Percentiles rank a stretch among this genome's conserved stretches.
Conservation (phyloP, 2,888 invertebrate species). For the Drosophila anomalipes region DNA sequence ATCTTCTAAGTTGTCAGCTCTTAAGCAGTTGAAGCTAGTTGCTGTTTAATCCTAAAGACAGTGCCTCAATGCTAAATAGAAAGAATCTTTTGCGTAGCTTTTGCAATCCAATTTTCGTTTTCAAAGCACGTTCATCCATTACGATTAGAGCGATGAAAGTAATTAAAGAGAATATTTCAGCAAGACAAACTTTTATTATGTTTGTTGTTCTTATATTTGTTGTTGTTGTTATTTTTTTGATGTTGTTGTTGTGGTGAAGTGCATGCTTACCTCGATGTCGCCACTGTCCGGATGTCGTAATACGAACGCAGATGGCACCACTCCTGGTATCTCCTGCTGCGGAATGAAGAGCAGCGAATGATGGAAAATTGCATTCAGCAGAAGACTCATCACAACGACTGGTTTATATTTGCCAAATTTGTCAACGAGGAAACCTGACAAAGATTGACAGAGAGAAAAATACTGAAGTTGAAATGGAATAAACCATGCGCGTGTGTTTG, state of each 20-base stretch:
- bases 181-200: conserved; percentile 20
- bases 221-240: neutral
- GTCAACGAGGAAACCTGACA: conserved; percentile 92
- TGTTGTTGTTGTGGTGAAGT: conserved; percentile 2
- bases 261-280: conserved; percentile 88
- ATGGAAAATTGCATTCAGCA: conserved; percentile 92
- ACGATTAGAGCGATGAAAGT: conserved; percentile 33
- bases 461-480: conserved; percentile 27
- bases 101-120: conserved; percentile 26
- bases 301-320: conserved; percentile 91
- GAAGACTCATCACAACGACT: conserved; percentile 91
- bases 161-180: conserved; percentile 44
- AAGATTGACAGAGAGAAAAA: conserved; percentile 8
- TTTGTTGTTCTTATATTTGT: neutral
- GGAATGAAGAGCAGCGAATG: conserved; percentile 92
- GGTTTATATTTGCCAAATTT: conserved; percentile 94
- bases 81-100: neutral
- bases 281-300: conserved; percentile 90
- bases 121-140: conserved; percentile 30
- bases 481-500: conserved; percentile 3
- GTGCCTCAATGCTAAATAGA: neutral
- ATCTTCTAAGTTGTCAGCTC: conserved; percentile 3
- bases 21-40: conserved; percentile 14
- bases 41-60: neutral
- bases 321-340: conserved; percentile 91